A percentile compares a stretch with the other conserved stretches of the same genome.
phyloP scores from a whole-genome alignment of 2,113 vertebrate species.

The Copsychus sechellarum region DNA sequence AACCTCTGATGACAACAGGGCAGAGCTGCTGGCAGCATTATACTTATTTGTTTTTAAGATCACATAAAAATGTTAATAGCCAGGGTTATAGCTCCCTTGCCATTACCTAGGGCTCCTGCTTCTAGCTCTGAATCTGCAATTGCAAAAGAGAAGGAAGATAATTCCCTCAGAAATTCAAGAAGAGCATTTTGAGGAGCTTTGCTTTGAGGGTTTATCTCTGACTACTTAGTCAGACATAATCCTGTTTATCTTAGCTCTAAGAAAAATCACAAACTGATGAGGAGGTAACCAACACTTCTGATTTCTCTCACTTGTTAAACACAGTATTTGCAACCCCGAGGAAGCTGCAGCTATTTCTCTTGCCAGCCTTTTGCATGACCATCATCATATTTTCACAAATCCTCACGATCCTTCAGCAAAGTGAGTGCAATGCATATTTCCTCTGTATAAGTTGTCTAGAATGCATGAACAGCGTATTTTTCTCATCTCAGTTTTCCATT shows the following conservation, averaged over 20 bases:
- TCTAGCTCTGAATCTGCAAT: background rate
- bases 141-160: background rate
- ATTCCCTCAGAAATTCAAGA: background rate
- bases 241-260: background rate
- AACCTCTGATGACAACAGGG: background rate
- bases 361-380: background rate
- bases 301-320: background rate
- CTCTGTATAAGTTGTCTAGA: background rate
- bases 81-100: background rate
- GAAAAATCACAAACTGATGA: background rate
- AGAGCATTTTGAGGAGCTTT: background rate
- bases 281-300: background rate
- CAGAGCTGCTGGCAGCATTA: background rate
- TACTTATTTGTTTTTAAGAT: background rate
- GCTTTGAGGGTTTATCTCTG: background rate
- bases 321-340: background rate
- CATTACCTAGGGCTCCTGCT: background rate
- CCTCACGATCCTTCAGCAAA: background rate
- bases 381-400: background rate
- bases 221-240: background rate
- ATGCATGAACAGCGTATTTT: background rate
- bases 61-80: background rate
- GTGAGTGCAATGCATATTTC: background rate
- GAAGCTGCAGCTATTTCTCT: background rate
- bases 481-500: background rate